Base-by-base conservation (phyloP, 2,888 invertebrate genomes). In the Escarpia spicata region DNA sequence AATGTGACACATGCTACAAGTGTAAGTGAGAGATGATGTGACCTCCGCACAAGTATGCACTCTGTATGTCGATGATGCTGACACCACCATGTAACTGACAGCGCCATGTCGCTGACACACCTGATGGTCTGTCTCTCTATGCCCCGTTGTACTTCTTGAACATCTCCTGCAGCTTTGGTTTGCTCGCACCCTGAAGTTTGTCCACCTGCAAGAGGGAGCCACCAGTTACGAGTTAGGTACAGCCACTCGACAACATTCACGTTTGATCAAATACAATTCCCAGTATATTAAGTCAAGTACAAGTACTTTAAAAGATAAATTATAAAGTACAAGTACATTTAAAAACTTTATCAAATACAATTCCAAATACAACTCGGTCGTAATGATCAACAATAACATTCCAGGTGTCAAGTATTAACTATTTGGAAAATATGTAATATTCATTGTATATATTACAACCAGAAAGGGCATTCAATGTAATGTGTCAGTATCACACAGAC, bases 171-270 rank as follows among this genome's bases (percentile, higher is more conserved):
- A 92, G 43, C 60, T 92, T 92, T 31, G 19, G 31, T 37, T 60
- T 92, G 89, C 60, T 89, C 1, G 89, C 92, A 19, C 90, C 89
- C 26, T 75, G 75, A 12, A 92, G 37, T 92, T 89, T 89, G 12
- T 92, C 92, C 15, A 92, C 92, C 92, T 92, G 31, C 52, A 92
- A 92, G 19, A 91, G 19, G 43, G 91, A 19, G 44, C 75, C 75
- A 75, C 75, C n/a, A 75, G 75, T 75, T 26, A 75, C 26, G n/a
- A 75, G n/a, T n/a, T 75, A n/a, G 75, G 6, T 75, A n/a, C 26
- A 75, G 6, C n/a, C 75, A 15, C 75, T 75, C n/a, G 75, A 75
- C 75, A 75, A 75, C 6, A 19, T 75, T 75, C 6, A 75, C 6
- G 8, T 52, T 12, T 15, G 15, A 9, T 52, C 12, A 9, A 52